Base-by-base conservation (phyloP, 2,797 vertebrate species). In the Eremophila alpestris region DNA sequence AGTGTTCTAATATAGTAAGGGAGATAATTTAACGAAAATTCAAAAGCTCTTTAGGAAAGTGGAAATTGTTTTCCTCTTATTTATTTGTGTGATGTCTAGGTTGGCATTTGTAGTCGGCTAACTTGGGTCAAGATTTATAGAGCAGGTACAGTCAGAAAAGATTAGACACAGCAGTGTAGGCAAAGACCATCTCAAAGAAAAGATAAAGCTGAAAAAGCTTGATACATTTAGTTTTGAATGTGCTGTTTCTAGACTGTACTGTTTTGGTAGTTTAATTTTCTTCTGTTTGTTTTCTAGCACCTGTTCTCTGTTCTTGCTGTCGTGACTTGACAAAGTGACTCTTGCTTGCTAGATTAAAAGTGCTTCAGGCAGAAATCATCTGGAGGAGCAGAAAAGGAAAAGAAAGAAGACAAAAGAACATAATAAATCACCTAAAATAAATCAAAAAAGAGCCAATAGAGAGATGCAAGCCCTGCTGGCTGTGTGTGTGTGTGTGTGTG, bases 331-430 rank as follows among this genome's bases (percentile, higher is more conserved):
- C 36, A 65, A 68, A 87, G 69, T 45, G 34, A 78, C 76, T 95
- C 64, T 70, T 83, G 27, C 68, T 74, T 80, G 71, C 30, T 85
- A 79, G 60, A 93, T 95, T 77, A 88, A 91, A 92, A 94, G 41
- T 63, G 45, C 40, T 63, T 83, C 48, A 83, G 85, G 82, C 68
- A 77, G 68, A 87, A 89, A 83, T 58, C n/a, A 62, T 51, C 23
- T 68, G 56, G n/a, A 86, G 43, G 24, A 40, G 58, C 62, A 90
- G 75, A 79, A 68, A 29, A 73, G n/a, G 22, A 67, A 63, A 58
- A 69, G 79, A 63, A 58, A 69, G 79, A 74, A 62, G 24, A 40
- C 34, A 49, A 73, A 81, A 90, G 14, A 83, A 41, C 30, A 48
- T 52, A 52, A 63, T 74, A 43, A 86, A 70, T 7, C 4, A 63